Percentiles rank a stretch among this genome's conserved stretches.
These are phyloP conservation scores for Acheta domesticus DNA, from an alignment of 2,888 invertebrate genomes.

Conservation along the genomic window DNA sequence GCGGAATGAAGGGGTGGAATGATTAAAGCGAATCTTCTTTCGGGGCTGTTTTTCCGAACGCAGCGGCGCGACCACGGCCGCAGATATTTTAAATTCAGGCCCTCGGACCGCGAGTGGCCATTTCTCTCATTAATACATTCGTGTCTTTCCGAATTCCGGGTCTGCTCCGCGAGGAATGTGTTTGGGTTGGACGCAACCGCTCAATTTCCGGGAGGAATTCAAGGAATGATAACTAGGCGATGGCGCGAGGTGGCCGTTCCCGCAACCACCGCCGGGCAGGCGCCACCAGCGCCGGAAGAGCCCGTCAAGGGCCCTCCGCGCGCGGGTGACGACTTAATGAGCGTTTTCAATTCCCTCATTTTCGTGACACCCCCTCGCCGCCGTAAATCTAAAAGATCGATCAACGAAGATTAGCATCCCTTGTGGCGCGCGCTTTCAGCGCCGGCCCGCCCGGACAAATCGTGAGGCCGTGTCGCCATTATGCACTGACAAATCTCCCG, in stretches of 20 bases:
- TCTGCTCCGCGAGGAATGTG: too few species aligned
- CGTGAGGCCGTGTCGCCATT: not conserved
- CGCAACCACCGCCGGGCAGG: too few species aligned
- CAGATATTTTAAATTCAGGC: too few species aligned
- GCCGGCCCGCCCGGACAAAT: not conserved
- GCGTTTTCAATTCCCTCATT: not conserved
- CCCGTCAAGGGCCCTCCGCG: too few species aligned
- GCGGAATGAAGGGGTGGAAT: not conserved
- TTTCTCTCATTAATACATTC: too few species aligned
- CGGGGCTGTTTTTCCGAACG: too few species aligned
- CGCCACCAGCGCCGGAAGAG: too few species aligned
- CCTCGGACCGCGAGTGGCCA: too few species aligned
- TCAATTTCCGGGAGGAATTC: not conserved
- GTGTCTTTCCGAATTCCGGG: too few species aligned
- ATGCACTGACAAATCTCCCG: not conserved
- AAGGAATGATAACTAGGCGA: not conserved
- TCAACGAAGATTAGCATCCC: not conserved
- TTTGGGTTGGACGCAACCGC: not conserved
- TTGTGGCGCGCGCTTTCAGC: not conserved
- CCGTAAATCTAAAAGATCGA: conserved; percentile 6
- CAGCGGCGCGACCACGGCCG: too few species aligned
- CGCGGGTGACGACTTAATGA: not conserved
- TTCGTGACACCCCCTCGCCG: not conserved
- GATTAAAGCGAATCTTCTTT: not conserved
- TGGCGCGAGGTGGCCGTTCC: too few species aligned